A percentile compares a stretch with the other conserved stretches of the same genome.
Evolutionary conservation across 92 coral and sea anemone genomes (phyloP).

Genomic region (Parazoanthus atlanticus): DNA sequence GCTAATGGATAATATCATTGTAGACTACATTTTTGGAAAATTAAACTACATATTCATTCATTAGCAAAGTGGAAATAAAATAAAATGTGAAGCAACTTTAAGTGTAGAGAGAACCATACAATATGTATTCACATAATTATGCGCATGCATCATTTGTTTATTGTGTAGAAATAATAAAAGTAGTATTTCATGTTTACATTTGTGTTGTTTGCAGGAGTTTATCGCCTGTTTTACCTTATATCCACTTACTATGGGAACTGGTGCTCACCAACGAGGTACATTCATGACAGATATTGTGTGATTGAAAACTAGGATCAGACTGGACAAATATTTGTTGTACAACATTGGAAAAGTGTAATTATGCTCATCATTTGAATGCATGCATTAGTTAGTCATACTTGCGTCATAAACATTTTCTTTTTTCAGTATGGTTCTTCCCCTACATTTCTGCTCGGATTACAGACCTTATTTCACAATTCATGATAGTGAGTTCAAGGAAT

Average conservation of each 20-base stretch:
- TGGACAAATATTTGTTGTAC: too few relatives aligned
- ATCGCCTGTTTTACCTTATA: conserved; percentile 84
- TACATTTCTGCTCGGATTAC: conserved; percentile 94
- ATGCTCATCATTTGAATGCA: not conserved
- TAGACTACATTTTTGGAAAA: not conserved
- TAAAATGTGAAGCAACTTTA: not conserved
- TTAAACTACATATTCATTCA: too few relatives aligned
- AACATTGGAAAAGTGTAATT: too few relatives aligned
- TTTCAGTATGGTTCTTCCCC: conserved; percentile 86
- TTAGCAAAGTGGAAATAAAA: not conserved
- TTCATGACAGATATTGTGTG: too few relatives aligned
- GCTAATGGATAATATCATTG: not conserved
- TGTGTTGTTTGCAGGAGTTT: conserved; percentile 62
- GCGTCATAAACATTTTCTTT: not conserved
- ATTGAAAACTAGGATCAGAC: too few relatives aligned
- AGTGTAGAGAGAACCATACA: too few relatives aligned
- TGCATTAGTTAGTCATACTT: not conserved
- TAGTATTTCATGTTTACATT: too few relatives aligned
- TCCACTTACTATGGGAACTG: conserved; percentile 96
- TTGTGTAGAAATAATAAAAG: too few relatives aligned
- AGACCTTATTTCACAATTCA: conserved; percentile 97
- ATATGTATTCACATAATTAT: not conserved
- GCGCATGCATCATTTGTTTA: not conserved
- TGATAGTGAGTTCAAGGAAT: conserved; percentile 96
- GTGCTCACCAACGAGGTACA: conserved; percentile 97